Evolutionary conservation across 2,797 vertebrate genomes (phyloP).

Genomic region (Orientallactaga sibirica): DNA sequence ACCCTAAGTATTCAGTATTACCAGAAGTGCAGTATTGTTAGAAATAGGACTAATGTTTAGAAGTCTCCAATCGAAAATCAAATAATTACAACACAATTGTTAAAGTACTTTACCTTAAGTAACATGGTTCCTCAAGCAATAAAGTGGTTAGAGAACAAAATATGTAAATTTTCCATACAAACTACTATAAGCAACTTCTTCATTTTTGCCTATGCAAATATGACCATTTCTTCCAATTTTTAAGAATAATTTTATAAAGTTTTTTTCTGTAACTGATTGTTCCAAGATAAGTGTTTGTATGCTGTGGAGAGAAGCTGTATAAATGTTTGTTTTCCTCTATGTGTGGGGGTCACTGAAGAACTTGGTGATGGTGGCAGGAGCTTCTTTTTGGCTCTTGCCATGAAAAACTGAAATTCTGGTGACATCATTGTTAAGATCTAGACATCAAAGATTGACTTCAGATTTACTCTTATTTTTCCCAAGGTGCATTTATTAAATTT

Average conservation of each 20-base stretch:
- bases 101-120: not conserved
- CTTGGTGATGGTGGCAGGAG: not conserved
- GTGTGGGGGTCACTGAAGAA: not conserved
- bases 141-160: not conserved
- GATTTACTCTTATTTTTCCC: not conserved
- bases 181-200: not conserved
- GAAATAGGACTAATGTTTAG: not conserved
- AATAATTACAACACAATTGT: not conserved
- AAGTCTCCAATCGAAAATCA: not conserved
- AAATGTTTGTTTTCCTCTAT: fast-evolving
- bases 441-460: not conserved
- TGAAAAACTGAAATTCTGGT: slow-evolving; percentile 16
- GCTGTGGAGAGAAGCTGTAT: not conserved
- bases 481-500: not conserved
- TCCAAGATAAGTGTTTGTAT: not conserved
- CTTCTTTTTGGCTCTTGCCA: not conserved
- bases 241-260: not conserved
- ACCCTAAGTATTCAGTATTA: not conserved
- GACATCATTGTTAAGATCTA: not conserved
- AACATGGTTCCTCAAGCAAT: not conserved
- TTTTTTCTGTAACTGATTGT: not conserved
- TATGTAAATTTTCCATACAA: not conserved
- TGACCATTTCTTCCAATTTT: not conserved
- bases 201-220: not conserved
- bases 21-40: not conserved